Percentiles rank a stretch among this genome's conserved stretches.
These are phyloP conservation scores for Lamellibrachia satsuma DNA, from an alignment of 2,888 invertebrate genomes.

Conservation along the genomic window DNA sequence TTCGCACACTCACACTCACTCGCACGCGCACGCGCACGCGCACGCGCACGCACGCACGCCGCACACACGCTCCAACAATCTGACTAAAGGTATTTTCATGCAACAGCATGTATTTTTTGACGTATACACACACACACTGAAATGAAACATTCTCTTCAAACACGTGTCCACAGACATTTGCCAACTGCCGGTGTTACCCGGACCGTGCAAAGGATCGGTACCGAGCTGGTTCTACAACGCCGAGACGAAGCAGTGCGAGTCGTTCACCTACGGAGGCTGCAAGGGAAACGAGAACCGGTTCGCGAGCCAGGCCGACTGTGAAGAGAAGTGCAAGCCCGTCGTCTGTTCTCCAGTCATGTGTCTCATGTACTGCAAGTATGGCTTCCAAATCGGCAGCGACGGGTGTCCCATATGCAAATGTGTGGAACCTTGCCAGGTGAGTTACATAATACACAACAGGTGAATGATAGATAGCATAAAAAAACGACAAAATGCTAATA, in stretches of 20 bases:
- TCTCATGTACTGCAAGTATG: neutral
- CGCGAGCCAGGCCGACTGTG: neutral
- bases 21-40: no score
- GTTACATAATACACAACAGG: neutral
- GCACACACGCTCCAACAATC: no score
- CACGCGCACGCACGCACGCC: no score
- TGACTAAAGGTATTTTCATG: no score
- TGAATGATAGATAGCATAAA: no score
- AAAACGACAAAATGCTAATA: no score
- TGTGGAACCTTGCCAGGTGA: neutral
- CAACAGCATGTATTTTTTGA: no score
- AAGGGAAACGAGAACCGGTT: neutral
- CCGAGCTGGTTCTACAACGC: neutral
- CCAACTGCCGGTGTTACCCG: neutral
- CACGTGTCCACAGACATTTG: neutral
- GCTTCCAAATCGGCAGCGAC: neutral
- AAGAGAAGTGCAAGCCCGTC: neutral
- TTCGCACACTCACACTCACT: no score
- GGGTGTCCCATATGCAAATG: neutral
- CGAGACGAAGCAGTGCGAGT: neutral
- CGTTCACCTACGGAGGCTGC: neutral
- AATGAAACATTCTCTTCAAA: neutral
- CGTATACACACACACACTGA: neutral
- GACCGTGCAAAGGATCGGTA: neutral
- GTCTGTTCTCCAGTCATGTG: neutral